These are phyloP conservation scores for Ceyx melanurus DNA, from an alignment of 2,113 vertebrate genomes.

Conservation along the genomic window DNA sequence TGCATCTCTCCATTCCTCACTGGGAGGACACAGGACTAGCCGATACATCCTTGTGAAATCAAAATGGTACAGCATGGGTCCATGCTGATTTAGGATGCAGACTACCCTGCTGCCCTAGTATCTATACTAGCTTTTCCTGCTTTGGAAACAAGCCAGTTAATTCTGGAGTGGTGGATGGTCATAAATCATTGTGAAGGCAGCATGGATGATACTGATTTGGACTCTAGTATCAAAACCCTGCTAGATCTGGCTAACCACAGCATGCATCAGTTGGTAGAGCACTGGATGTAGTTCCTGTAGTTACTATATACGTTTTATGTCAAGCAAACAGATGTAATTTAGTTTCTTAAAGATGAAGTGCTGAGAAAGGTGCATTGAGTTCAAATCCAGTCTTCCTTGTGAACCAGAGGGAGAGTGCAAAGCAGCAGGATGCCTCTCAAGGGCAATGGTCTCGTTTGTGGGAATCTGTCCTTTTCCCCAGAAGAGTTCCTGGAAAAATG, in stretches of 20 bases:
- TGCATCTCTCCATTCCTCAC: background rate
- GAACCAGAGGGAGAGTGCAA: background rate
- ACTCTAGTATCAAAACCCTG: background rate
- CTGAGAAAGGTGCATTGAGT: background rate
- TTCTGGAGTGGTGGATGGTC: background rate
- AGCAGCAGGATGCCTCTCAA: background rate
- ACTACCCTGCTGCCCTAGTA: background rate
- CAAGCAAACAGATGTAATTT: background rate
- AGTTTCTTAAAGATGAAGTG: background rate
- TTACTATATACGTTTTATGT: background rate
- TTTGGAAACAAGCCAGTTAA: background rate
- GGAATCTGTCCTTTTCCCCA: background rate
- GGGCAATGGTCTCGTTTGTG: accelerated
- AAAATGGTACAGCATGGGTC: background rate
- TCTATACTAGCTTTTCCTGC: background rate
- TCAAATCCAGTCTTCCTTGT: background rate
- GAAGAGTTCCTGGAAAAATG: background rate
- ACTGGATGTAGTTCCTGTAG: background rate
- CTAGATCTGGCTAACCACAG: background rate
- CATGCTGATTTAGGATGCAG: background rate
- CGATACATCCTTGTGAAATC: background rate
- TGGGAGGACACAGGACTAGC: background rate
- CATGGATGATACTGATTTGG: background rate
- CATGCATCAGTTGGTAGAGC: background rate
- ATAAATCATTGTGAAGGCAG: slow-evolving; percentile 11